These are phyloP conservation scores for Acrobasis repandana DNA, from an alignment of 2,888 invertebrate species.

Conservation along the genomic window DNA sequence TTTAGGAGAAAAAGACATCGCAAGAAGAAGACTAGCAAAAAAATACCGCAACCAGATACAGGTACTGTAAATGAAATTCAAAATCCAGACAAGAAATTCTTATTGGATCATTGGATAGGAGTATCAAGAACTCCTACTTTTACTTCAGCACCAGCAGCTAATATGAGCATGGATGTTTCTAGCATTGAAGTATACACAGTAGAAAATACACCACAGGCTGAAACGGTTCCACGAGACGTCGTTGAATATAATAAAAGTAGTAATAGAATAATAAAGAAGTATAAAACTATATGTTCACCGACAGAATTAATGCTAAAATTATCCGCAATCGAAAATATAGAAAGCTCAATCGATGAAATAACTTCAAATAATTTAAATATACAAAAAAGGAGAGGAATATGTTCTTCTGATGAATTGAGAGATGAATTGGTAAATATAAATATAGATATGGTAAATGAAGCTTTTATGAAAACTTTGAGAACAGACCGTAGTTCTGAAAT, in stretches of 20 bases:
- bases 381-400: conserved; percentile 82
- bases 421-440: conserved; percentile 66
- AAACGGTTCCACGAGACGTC: conserved; percentile 48
- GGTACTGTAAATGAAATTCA: conserved; percentile 60
- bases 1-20: conserved; percentile 33
- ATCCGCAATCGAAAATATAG: conserved; percentile 65
- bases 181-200: conserved; percentile 77
- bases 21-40: conserved; percentile 27
- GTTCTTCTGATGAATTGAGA: conserved; percentile 78
- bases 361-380: conserved; percentile 69
- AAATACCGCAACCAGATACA: conserved; percentile 42
- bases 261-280: conserved; percentile 47
- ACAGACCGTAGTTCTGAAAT: conserved; percentile 67
- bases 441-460: conserved; percentile 58
- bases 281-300: conserved; percentile 74
- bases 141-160: conserved; percentile 71
- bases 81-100: conserved; percentile 76
- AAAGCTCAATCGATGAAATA: conserved; percentile 75
- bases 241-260: conserved; percentile 36
- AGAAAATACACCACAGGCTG: conserved; percentile 71
- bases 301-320: conserved; percentile 74
- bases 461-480: conserved; percentile 67
- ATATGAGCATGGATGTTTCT: conserved; percentile 67
- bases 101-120: conserved; percentile 80
- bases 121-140: conserved; percentile 77